These are phyloP conservation scores for Bombus breviceps DNA, from an alignment of 1,140 invertebrate species.

Conservation along the genomic window DNA sequence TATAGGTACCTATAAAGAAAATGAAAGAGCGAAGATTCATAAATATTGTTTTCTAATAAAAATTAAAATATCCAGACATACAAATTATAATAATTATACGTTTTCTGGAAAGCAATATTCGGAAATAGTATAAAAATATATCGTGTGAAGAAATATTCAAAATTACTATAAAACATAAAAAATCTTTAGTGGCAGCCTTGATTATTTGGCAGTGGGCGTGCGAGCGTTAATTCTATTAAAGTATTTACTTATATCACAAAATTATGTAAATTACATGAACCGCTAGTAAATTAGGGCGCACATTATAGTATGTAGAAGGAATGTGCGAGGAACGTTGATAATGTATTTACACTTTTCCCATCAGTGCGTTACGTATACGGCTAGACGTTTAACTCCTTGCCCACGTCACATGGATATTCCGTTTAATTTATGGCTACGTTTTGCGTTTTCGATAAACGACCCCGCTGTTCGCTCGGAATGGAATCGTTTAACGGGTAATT, in stretches of 20 bases:
- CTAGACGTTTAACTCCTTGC: conserved; percentile 75
- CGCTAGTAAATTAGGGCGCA: too few species aligned
- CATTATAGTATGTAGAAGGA: background rate
- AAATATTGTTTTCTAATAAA: background rate
- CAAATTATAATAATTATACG: background rate
- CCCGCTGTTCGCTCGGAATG: conserved; percentile 5
- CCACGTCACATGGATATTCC: conserved; percentile 72
- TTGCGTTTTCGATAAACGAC: conserved; percentile 40
- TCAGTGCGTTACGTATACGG: conserved; percentile 45
- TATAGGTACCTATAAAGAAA: background rate
- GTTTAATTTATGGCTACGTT: conserved; percentile 31
- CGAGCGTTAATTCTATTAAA: background rate
- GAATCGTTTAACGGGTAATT: conserved; percentile 48
- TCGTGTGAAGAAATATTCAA: accelerated
- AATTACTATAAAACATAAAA: background rate
- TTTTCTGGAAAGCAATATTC: background rate
- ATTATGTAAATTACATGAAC: background rate
- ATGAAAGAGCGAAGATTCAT: background rate
- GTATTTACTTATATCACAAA: background rate
- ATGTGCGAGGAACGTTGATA: conserved; percentile 6
- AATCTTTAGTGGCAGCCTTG: background rate
- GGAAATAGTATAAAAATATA: background rate
- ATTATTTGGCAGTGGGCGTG: background rate
- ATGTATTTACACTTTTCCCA: conserved; percentile 31
- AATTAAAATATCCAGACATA: background rate